These are phyloP conservation scores for rabbit (Oryctolagus cuniculus) DNA, from an alignment of 2,113 vertebrate genomes.

Conservation along the genomic window DNA sequence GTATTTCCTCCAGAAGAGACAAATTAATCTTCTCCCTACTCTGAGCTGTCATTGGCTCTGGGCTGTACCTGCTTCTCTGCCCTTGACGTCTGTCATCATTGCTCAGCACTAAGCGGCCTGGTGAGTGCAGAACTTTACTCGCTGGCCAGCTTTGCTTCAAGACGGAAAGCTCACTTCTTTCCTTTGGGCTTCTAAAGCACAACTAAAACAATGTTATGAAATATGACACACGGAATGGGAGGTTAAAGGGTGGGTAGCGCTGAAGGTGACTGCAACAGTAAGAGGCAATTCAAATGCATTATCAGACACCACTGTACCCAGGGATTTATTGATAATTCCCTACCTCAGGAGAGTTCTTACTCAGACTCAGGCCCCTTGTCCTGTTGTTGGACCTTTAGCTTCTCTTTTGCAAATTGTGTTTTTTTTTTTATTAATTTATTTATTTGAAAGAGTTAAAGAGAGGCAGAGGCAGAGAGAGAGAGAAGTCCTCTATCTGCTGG, in stretches of 20 bases:
- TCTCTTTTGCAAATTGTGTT: neutral
- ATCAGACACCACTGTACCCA: neutral
- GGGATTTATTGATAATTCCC: neutral
- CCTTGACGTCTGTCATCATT: rapidly evolving
- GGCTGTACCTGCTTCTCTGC: neutral
- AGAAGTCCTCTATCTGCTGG: too few species aligned
- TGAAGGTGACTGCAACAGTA: neutral
- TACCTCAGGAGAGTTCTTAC: neutral
- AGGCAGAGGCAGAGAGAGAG: too few species aligned
- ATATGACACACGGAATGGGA: neutral
- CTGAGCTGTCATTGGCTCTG: neutral
- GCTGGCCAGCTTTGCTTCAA: neutral
- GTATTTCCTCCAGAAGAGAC: neutral
- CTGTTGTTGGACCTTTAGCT: neutral
- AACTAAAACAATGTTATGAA: neutral
- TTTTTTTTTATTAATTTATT: neutral
- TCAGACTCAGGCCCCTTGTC: neutral
- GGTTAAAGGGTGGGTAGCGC: neutral
- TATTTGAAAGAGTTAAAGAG: too few species aligned
- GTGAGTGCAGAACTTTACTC: neutral
- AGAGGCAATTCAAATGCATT: neutral
- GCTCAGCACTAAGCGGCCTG: rapidly evolving
- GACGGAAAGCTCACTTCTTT: neutral
- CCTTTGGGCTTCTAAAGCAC: neutral
- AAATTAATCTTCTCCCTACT: neutral